Evolutionary conservation across 2,797 vertebrate genomes (phyloP).

Genomic region (Pseudochaenichthys georgianus): DNA sequence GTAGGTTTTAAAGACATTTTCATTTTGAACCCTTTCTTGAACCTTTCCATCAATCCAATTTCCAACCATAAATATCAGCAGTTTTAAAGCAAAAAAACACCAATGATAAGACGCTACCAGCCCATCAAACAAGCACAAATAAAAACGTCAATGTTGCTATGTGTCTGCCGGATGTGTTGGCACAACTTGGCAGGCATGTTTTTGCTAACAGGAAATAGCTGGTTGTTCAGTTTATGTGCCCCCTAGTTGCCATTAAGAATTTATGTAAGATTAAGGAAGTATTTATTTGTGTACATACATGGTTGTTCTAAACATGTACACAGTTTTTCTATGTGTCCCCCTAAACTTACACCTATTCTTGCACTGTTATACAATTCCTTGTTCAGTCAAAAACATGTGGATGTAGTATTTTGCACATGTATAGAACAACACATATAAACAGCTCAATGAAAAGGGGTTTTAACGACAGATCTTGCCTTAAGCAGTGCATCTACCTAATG

Average conservation of each 20-base stretch:
- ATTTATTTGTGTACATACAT: neutral
- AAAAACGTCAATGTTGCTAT: neutral
- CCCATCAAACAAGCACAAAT: neutral
- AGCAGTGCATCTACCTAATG: constrained; percentile 57
- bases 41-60: neutral
- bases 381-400: neutral
- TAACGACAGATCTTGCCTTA: constrained; percentile 28
- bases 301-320: neutral
- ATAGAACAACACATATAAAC: constrained; percentile 26
- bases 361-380: neutral
- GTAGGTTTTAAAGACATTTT: neutral
- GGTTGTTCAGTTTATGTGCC: neutral
- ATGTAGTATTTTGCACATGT: constrained; percentile 40
- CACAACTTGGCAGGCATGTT: too few species aligned
- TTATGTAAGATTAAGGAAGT: neutral
- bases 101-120: neutral
- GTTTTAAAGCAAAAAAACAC: neutral
- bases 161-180: neutral
- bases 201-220: neutral
- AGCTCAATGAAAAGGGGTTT: constrained; percentile 30
- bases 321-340: neutral
- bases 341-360: neutral
- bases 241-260: neutral
- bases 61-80: neutral
- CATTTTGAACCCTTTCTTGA: neutral